Base-by-base conservation (phyloP, 1,140 invertebrate genomes). In the Antheraea pernyi region DNA sequence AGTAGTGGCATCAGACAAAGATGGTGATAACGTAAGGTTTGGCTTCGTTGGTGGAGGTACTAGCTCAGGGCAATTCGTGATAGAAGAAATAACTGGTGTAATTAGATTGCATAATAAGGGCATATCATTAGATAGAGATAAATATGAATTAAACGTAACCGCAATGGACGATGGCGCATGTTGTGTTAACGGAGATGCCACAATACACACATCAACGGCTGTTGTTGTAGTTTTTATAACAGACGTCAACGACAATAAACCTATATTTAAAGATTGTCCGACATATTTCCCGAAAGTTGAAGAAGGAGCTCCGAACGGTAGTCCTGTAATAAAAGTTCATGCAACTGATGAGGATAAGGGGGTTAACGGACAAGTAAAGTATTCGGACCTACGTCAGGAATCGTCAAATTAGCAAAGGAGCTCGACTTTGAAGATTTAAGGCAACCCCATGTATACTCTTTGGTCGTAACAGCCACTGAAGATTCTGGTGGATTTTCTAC, bases 141-240 rank as follows among this genome's bases (percentile, higher is more conserved):
- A 98, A 85, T 99, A 99, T 83, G 98, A 98, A 86, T 85, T 99
- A 60, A 98, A 99, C 86, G 97, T 99, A 0, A 98, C 98, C 0
- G 98, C 98, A 7, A 95, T 97, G 91, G 98, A 99, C 84, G 98
- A 99, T 86, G 98, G 98, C 0, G 96, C 97, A 4, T 99, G 98
- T 85, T 99, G 98, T 83, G 95, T 95, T 3, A 97, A 97, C 74
- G 97, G 97, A 0, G 96, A 96, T 66, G 92, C 94, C 0, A 97
- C 96, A 42, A 42, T 42, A 42, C 39, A 42, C 39, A 42, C 39
- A 42, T 97, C 96, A 19, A 98, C 98, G 0, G 98, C 98, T n/a
- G 97, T 99, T 0, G 98, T 99, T 2, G 98, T 99, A 1, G 98
- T 99, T 0, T 98, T 98, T 80, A 98, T 99, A 61, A 99, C 98